Conservation (phyloP, 2,797 vertebrate species). For the Perodicticus potto region DNA sequence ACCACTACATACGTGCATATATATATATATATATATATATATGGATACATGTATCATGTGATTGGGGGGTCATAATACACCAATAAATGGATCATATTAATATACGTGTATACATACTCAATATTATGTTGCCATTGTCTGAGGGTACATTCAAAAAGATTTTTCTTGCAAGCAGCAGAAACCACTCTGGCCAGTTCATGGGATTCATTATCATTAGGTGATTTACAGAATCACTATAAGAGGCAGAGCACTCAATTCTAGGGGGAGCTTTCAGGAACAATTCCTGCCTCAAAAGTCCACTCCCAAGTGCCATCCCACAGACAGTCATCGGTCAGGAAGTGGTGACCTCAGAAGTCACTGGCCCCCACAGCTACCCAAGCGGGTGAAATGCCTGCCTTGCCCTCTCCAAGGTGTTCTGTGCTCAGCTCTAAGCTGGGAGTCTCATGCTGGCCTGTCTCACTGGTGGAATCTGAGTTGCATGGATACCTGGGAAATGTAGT, state of each 20-base stretch:
- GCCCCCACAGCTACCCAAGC: not conserved
- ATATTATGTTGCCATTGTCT: not conserved
- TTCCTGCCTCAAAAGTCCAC: not conserved
- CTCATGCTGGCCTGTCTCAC: not conserved
- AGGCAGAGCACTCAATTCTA: not conserved
- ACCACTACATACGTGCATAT: not conserved
- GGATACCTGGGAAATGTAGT: not conserved
- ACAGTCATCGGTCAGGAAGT: not conserved
- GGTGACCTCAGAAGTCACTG: not conserved
- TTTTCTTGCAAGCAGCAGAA: slow-evolving; percentile 36
- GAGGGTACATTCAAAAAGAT: not conserved
- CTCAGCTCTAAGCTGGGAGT: not conserved
- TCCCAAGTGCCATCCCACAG: not conserved
- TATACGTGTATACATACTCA: not conserved
- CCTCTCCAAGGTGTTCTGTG: not conserved
- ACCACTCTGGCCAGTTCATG: not conserved
- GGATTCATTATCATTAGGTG: not conserved
- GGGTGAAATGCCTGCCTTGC: not conserved
- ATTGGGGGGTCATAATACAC: not conserved
- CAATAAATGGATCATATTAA: not conserved
- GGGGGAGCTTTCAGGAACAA: not conserved
- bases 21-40: not conserved
- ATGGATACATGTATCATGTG: not conserved
- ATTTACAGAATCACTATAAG: not conserved
- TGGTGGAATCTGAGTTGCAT: not conserved